phyloP scores from a whole-genome alignment of 2,797 vertebrate genomes.

The Pachyuromys duprasi region DNA sequence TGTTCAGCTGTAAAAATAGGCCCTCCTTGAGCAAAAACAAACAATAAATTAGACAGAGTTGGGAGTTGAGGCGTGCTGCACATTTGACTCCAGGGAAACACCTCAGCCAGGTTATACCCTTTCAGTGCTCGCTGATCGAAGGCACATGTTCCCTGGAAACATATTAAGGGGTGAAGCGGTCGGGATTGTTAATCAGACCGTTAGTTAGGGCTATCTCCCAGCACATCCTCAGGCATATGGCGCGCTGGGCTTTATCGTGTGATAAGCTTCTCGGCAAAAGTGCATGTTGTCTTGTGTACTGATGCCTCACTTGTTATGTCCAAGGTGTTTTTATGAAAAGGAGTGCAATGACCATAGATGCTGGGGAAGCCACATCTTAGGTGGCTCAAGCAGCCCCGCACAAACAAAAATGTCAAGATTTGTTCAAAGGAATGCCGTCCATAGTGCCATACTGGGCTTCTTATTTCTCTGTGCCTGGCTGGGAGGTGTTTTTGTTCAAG shows the following conservation, averaged over 20 bases:
- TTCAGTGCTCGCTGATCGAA: conserved; percentile 73
- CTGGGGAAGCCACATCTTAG: conserved; percentile 84
- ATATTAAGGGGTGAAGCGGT: conserved; percentile 75
- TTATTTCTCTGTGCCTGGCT: conserved; percentile 71
- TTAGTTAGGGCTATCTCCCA: conserved; percentile 68
- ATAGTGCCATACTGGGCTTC: conserved; percentile 78
- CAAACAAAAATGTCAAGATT: conserved; percentile 82
- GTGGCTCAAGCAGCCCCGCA: conserved; percentile 81
- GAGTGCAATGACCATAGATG: conserved; percentile 82
- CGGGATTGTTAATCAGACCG: conserved; percentile 75
- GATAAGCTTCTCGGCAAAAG: conserved; percentile 74
- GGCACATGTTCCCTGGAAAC: conserved; percentile 77
- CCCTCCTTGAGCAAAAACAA: conserved; percentile 87
- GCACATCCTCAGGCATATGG: conserved; percentile 73
- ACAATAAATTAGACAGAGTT: conserved; percentile 86
- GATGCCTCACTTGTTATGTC: conserved; percentile 44
- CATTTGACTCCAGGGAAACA: conserved; percentile 85
- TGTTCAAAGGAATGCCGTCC: conserved; percentile 78
- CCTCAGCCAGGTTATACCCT: conserved; percentile 78
- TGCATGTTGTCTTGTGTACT: conserved; percentile 64
- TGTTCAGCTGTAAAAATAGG: conserved; percentile 88
- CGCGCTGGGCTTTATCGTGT: conserved; percentile 61
- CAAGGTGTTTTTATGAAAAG: conserved; percentile 67
- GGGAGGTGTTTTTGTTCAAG: not conserved
- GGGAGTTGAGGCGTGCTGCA: conserved; percentile 79